These are phyloP conservation scores for Karalla daura DNA, from an alignment of 2,797 vertebrate species.

Conservation along the genomic window DNA sequence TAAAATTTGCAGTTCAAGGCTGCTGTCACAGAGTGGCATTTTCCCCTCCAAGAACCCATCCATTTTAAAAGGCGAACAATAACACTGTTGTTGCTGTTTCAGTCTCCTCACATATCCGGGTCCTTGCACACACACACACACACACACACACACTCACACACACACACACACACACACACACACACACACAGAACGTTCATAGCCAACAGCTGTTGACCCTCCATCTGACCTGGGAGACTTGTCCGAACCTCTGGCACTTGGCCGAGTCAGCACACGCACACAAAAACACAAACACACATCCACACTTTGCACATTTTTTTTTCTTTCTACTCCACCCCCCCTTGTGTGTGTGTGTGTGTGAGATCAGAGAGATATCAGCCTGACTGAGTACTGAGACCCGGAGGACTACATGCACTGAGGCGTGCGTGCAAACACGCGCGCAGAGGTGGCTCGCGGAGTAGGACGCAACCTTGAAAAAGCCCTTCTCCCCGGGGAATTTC, in stretches of 20 bases:
- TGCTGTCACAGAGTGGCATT: conserved; percentile 34
- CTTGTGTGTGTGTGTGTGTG: too few relatives aligned
- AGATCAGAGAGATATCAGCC: conserved; percentile 67
- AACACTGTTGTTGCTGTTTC: conserved; percentile 27
- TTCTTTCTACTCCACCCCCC: too few relatives aligned
- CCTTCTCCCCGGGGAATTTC: conserved; percentile 55
- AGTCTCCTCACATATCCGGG: conserved; percentile 30
- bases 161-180: conserved; percentile 38
- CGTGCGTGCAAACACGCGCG: conserved; percentile 32
- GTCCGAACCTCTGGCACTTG: conserved; percentile 64
- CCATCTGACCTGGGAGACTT: conserved; percentile 66
- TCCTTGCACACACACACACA: conserved; percentile 3
- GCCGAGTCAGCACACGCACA: conserved; percentile 32
- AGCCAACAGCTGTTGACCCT: conserved; percentile 67
- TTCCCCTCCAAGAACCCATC: conserved; percentile 36
- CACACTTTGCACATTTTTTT: conserved; percentile 23
- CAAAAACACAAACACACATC: conserved; percentile 24
- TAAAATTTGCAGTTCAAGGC: conserved; percentile 21
- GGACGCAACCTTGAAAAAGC: conserved; percentile 82
- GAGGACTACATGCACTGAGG: conserved; percentile 60
- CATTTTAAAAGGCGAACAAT: conserved; percentile 50
- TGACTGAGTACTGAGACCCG: conserved; percentile 71
- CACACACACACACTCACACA: conserved; percentile 37
- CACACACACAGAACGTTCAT: conserved; percentile 48
- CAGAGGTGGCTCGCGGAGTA: conserved; percentile 59